These are phyloP conservation scores for Cylindroiulus punctatus DNA, from an alignment of 2,888 invertebrate genomes.

Conservation along the genomic window DNA sequence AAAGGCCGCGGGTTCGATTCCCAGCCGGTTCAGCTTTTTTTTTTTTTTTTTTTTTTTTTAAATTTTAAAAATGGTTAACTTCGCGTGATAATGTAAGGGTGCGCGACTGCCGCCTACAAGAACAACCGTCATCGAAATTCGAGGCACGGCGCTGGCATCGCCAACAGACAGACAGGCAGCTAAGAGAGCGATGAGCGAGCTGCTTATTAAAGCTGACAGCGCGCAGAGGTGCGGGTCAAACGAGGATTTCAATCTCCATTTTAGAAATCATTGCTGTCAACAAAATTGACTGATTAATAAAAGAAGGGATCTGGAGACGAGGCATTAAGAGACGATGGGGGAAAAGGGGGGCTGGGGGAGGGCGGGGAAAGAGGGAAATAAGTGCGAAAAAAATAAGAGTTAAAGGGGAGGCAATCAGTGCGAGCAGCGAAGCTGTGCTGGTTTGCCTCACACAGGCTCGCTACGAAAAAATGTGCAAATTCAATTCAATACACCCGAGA, in stretches of 20 bases:
- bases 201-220: conserved; percentile 18
- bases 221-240: conserved; percentile 12
- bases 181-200: background rate
- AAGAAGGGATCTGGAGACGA: conserved; percentile 32
- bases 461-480: too few species aligned
- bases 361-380: background rate
- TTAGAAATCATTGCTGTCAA: conserved; percentile 22
- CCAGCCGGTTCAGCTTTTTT: too few species aligned
- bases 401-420: conserved; percentile 20
- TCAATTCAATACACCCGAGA: too few species aligned
- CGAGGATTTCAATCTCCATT: conserved; percentile 32
- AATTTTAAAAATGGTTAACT: too few species aligned
- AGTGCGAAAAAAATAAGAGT: background rate
- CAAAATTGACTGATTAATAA: conserved; percentile 32
- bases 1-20: too few species aligned
- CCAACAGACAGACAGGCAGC: background rate
- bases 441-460: too few species aligned
- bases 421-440: background rate
- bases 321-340: background rate
- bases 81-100: too few species aligned
- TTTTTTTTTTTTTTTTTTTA: too few species aligned
- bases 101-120: too few species aligned
- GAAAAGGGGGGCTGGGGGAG: background rate
- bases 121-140: background rate
- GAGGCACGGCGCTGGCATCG: background rate